A percentile compares a stretch with the other conserved stretches of the same genome.
Conservation (phyloP, 2,888 invertebrate genomes). For the Trachelus stipa region DNA sequence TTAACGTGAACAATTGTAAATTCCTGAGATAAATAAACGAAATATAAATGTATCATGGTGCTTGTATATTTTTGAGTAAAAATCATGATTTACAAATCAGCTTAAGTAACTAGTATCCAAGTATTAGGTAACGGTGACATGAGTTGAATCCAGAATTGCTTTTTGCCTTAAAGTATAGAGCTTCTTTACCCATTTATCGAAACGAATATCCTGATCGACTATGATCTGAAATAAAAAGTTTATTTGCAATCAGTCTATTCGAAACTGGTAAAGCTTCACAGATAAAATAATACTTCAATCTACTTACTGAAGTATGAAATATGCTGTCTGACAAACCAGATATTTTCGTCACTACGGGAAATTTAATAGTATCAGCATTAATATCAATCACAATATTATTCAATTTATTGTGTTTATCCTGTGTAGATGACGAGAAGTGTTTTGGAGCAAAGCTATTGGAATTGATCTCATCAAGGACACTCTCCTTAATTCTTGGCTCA, state of each 20-base stretch:
- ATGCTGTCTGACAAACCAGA: constrained; percentile 52
- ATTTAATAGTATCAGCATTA: constrained; percentile 76
- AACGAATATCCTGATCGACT: constrained; percentile 75
- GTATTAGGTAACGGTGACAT: constrained; percentile 13
- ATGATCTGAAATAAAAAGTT: constrained; percentile 72
- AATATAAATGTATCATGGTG: neutral
- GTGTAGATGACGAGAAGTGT: constrained; percentile 69
- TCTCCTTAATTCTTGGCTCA: constrained; percentile 59
- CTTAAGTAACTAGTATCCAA: constrained; percentile 8
- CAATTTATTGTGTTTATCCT: constrained; percentile 71
- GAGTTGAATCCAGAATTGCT: constrained; percentile 67
- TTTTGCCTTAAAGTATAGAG: constrained; percentile 75
- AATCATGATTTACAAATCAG: neutral
- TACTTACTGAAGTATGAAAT: constrained; percentile 60
- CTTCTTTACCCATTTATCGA: constrained; percentile 82
- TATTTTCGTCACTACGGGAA: constrained; percentile 69
- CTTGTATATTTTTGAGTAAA: neutral
- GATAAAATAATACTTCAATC: constrained; percentile 14
- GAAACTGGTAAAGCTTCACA: constrained; percentile 2
- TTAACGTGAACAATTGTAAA: constrained; percentile 26
- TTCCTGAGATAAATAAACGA: constrained; percentile 24
- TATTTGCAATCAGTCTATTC: neutral
- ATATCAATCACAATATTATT: constrained; percentile 81
- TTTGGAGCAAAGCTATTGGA: constrained; percentile 76
- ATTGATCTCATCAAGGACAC: constrained; percentile 78